Conservation (phyloP, 2,113 vertebrate species). For the Laterallus jamaicensis region DNA sequence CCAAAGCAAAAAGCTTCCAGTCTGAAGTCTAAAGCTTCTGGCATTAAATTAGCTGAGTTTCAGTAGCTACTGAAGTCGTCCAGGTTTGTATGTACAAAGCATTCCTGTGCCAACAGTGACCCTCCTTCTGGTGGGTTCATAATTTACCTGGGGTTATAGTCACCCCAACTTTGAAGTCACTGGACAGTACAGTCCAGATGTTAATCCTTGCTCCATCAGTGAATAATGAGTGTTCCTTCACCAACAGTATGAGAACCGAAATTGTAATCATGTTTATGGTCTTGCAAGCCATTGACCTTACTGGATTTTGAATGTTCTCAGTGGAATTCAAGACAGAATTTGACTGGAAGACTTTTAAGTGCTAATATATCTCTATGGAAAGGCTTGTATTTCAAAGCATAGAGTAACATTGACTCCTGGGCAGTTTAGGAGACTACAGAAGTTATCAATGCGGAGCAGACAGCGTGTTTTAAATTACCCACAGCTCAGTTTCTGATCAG, state of each 20-base stretch:
- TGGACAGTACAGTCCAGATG: neutral
- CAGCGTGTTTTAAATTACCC: conserved; percentile 40
- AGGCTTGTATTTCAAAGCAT: conserved; percentile 44
- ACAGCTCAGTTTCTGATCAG: conserved; percentile 17
- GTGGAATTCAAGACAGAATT: neutral
- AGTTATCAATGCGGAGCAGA: conserved; percentile 60
- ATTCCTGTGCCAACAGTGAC: neutral
- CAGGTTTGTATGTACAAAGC: neutral
- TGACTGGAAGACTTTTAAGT: conserved; percentile 35
- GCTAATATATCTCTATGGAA: conserved; percentile 17
- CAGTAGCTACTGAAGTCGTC: neutral
- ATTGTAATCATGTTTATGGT: neutral
- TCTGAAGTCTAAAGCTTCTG: neutral
- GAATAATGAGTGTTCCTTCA: neutral
- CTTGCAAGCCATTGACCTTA: neutral
- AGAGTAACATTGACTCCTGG: conserved; percentile 14
- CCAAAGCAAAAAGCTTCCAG: neutral
- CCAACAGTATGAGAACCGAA: neutral
- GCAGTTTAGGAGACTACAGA: neutral
- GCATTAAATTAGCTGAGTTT: conserved; percentile 10
- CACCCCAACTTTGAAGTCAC: neutral
- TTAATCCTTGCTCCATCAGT: neutral
- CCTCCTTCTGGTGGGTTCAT: neutral
- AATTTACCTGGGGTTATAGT: neutral
- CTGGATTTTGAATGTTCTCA: neutral